Conservation (phyloP, 2,113 vertebrate species). For the Gymnobelideus leadbeateri region DNA sequence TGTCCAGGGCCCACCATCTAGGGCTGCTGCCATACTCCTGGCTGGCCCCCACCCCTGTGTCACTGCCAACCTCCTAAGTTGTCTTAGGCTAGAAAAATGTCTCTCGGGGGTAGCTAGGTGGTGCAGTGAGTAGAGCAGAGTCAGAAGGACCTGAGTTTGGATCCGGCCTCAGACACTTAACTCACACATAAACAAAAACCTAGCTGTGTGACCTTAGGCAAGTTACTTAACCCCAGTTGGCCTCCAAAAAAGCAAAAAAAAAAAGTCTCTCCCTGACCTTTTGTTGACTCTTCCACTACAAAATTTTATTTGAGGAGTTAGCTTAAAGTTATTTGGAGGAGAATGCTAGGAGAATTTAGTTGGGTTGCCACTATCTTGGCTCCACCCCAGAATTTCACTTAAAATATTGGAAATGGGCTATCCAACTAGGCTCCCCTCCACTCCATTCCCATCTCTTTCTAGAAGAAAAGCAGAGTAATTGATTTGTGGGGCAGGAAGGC, state of each 20-base stretch:
- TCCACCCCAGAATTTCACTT: neutral
- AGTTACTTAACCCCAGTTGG: too few species aligned
- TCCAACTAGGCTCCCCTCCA: neutral
- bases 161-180: too few species aligned
- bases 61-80: neutral
- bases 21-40: neutral
- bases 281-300: neutral
- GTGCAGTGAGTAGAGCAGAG: too few species aligned
- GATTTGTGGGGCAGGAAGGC: neutral
- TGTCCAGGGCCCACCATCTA: neutral
- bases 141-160: too few species aligned
- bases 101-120: too few species aligned
- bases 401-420: neutral
- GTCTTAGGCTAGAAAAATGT: neutral
- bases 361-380: neutral
- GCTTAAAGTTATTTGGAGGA: neutral
- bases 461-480: neutral
- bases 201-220: too few species aligned
- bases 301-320: neutral
- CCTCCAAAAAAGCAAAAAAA: too few species aligned
- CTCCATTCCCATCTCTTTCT: neutral
- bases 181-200: too few species aligned
- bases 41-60: too few species aligned
- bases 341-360: neutral
- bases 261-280: neutral